These are phyloP conservation scores for Philereme transversata DNA, from an alignment of 2,888 invertebrate species.

Conservation along the genomic window DNA sequence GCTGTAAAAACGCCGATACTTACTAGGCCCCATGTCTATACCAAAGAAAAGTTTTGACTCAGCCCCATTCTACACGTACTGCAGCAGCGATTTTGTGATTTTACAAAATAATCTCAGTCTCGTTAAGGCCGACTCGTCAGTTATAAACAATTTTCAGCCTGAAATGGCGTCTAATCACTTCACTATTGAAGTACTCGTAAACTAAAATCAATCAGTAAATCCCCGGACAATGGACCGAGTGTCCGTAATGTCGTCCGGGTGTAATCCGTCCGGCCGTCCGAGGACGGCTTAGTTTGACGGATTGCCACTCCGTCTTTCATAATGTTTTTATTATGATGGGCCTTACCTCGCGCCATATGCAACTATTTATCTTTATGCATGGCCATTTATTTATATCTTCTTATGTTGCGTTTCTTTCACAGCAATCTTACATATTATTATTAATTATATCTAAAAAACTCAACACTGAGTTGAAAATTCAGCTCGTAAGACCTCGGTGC, in stretches of 20 bases:
- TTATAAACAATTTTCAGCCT: not conserved
- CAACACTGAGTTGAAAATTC: too few relatives aligned
- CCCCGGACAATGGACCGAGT: constrained; percentile 20
- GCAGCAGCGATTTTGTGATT: too few relatives aligned
- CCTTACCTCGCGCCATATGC: not conserved
- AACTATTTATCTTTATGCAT: not conserved
- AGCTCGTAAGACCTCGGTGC: too few relatives aligned
- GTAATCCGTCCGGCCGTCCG: constrained; percentile 17
- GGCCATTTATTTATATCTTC: not conserved
- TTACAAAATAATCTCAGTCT: too few relatives aligned
- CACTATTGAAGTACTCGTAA: constrained; percentile 10
- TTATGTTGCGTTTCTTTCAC: not conserved
- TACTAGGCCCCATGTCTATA: too few relatives aligned
- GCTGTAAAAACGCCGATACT: too few relatives aligned
- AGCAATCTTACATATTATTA: too few relatives aligned
- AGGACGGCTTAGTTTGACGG: constrained; percentile 25
- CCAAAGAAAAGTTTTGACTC: too few relatives aligned
- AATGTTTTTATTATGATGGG: constrained; percentile 15
- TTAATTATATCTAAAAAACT: too few relatives aligned
- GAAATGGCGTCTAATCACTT: constrained; percentile 8
- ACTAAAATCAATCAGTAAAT: constrained; percentile 33
- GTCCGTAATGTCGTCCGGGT: constrained; percentile 18
- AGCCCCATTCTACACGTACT: too few relatives aligned
- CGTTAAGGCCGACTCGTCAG: not conserved
- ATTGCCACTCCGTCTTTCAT: constrained; percentile 19